Evolutionary conservation across 2,113 vertebrate genomes (phyloP), one percentile per base, ranked within the genome.

Genomic region (Fulica atra): DNA sequence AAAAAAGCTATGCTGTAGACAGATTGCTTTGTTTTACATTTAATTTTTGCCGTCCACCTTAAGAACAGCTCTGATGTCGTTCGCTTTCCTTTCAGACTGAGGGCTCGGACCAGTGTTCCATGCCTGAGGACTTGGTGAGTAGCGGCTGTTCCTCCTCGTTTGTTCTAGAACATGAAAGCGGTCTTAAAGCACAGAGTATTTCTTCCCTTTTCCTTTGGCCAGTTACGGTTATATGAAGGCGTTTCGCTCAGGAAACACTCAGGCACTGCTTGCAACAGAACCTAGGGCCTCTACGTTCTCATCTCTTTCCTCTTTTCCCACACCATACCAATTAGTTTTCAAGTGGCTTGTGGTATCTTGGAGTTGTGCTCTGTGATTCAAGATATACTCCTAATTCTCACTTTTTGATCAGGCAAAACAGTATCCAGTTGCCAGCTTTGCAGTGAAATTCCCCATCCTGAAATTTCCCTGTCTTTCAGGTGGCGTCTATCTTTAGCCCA

Each of bases 51-150:
- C 9, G 1, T 48, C 31, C 33, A 40, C 14, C 51, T 79, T 92
- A 78, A 80, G 65, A 56, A 57, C 31, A 81, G 13, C 31, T 91
- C 64, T 95, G 68, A 94, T 42, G 26, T 48, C 28, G n/a, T 61
- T 95, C 11, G 40, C 57, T 94, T 97, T 51, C 90, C 59, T 98
- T 97, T 42, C 98, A 99, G 99, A 97, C 56, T 12, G 99, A 99
- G 92, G 98, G 98, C 56, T 97, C 98, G 26, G 99, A 99, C 87
- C 99, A 99, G 64, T 99, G 99, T 92, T 98, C 98, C 74, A 98
- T 99, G 92, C 99, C 99, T 61, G 99, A 99, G 92, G 99, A 99
- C 95, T 96, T 99, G 97, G 99, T 99, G 96, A 99, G 98, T 98
- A 92, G 48, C 18, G 14, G 36, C 38, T 94, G 84, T 88, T 89